Percentiles rank a stretch among this genome's conserved stretches.
Conservation (phyloP, 2,113 vertebrate genomes). For the Otis tarda region DNA sequence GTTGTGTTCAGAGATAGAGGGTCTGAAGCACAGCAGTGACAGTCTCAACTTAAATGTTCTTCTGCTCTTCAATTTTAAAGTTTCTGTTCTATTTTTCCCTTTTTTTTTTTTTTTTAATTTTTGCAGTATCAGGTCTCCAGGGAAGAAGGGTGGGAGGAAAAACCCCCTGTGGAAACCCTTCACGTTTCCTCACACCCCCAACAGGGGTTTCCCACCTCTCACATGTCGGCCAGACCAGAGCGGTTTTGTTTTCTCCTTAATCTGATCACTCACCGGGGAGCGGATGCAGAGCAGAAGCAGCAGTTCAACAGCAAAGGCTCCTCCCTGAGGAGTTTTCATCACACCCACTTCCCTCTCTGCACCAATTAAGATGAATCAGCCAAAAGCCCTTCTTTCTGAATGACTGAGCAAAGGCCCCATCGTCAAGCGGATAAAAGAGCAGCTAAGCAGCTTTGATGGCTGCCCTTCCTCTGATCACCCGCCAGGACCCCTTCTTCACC, state of each 20-base stretch:
- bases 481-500: neutral
- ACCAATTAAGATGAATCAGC: neutral
- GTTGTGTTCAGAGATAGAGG: rapidly evolving
- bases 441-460: neutral
- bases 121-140: neutral
- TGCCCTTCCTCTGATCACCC: neutral
- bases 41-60: neutral
- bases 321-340: neutral
- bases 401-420: neutral
- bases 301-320: neutral
- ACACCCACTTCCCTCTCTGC: neutral
- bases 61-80: neutral
- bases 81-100: neutral
- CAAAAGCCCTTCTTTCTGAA: neutral
- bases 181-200: neutral
- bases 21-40: neutral
- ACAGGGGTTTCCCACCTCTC: neutral
- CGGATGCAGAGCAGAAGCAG: neutral
- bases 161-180: neutral
- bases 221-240: neutral
- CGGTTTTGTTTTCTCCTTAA: neutral
- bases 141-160: neutral
- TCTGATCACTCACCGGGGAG: neutral
- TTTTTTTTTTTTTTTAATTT: neutral
- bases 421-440: neutral